These are phyloP conservation scores for Drosophila santomea DNA, from an alignment of 1,140 invertebrate species.

Conservation along the genomic window DNA sequence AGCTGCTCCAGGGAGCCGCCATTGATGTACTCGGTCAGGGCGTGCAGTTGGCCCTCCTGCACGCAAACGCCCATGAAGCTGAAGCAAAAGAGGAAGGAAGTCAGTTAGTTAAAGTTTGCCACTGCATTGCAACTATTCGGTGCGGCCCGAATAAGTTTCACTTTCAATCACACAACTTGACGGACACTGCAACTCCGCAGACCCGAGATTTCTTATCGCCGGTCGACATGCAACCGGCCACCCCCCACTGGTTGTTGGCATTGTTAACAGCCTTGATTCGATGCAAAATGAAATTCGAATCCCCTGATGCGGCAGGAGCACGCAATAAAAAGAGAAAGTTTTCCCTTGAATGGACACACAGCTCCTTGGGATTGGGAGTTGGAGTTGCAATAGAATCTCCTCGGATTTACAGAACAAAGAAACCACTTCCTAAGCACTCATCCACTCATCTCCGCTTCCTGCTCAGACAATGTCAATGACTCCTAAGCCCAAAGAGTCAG, in stretches of 20 bases:
- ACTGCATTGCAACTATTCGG: slow-evolving; percentile 30
- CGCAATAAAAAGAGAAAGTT: slow-evolving; percentile 59
- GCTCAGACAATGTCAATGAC: slow-evolving; percentile 44
- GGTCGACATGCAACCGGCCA: slow-evolving; percentile 49
- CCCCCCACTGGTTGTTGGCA: slow-evolving; percentile 15
- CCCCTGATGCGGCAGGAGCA: slow-evolving; percentile 27
- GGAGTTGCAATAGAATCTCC: neutral
- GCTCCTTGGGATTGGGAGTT: neutral
- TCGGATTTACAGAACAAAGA: slow-evolving; percentile 15
- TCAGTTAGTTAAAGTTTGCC: slow-evolving; percentile 16
- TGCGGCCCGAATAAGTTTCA: slow-evolving; percentile 47
- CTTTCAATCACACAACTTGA: slow-evolving; percentile 45
- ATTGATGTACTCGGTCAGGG: slow-evolving; percentile 97
- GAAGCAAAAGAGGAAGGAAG: slow-evolving; percentile 74
- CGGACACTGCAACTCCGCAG: slow-evolving; percentile 30
- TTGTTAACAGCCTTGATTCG: slow-evolving; percentile 24
- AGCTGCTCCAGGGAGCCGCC: slow-evolving; percentile 96
- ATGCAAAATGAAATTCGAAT: slow-evolving; percentile 40
- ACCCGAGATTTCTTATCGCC: slow-evolving; percentile 28
- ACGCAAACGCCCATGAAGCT: slow-evolving; percentile 99
- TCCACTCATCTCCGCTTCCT: slow-evolving; percentile 36
- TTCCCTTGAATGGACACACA: slow-evolving; percentile 12
- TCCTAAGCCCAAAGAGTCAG: slow-evolving; percentile 21
- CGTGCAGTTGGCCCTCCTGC: slow-evolving; percentile 97
- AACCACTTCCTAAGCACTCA: slow-evolving; percentile 15